Conservation (phyloP, 2,888 invertebrate species). For the Nysson spinosus region DNA sequence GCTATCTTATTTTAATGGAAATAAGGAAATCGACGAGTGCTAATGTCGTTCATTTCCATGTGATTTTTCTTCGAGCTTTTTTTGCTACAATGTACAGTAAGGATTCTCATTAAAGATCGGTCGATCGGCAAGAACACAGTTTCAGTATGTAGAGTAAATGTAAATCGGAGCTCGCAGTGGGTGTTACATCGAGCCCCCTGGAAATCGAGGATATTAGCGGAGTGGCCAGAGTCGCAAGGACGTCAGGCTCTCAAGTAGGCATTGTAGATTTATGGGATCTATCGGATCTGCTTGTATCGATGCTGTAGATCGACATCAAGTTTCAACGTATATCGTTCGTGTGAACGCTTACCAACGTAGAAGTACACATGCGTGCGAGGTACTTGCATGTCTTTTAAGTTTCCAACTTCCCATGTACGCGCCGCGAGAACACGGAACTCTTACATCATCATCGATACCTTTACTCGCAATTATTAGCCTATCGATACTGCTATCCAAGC, state of each 20-base stretch:
- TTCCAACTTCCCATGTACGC: not conserved
- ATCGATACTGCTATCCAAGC: constrained; percentile 19
- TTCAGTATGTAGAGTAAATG: constrained; percentile 32
- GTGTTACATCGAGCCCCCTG: constrained; percentile 19
- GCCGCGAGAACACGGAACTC: constrained; percentile 66
- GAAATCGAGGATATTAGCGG: constrained; percentile 21
- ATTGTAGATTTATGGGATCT: constrained; percentile 54
- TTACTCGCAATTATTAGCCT: constrained; percentile 29
- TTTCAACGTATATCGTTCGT: constrained; percentile 56
- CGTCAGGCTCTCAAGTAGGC: constrained; percentile 64
- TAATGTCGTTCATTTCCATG: no score
- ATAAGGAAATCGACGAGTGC: no score
- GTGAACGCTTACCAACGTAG: constrained; percentile 5
- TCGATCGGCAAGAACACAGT: constrained; percentile 6
- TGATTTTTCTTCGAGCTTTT: no score
- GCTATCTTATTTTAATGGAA: no score
- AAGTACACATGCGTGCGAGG: not conserved
- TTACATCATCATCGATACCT: constrained; percentile 64
- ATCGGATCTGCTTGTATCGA: constrained; percentile 56
- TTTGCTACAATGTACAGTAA: no score
- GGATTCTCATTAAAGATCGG: not conserved
- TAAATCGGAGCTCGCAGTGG: constrained; percentile 35
- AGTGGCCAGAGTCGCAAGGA: constrained; percentile 61
- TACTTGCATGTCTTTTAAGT: not conserved
- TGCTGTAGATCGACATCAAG: constrained; percentile 66